Conservation (phyloP, 92 coral and sea anemone genomes). For the Zoanthus gigantus region DNA sequence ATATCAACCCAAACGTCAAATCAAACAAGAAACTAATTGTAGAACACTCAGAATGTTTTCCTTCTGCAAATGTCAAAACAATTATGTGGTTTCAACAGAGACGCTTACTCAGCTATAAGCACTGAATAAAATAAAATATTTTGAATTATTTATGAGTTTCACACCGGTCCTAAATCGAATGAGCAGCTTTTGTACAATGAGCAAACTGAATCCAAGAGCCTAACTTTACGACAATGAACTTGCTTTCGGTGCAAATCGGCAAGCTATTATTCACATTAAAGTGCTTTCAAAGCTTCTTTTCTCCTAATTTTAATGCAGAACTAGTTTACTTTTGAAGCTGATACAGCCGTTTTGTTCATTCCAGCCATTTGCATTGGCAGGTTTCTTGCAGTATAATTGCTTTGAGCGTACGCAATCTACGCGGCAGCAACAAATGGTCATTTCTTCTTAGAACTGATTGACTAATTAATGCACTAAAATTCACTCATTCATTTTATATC, state of each 20-base stretch:
- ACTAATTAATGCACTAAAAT: neutral
- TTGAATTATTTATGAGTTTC: slow-evolving; percentile 20
- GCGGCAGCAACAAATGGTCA: too few species aligned
- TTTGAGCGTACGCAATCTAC: too few species aligned
- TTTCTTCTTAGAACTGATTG: neutral
- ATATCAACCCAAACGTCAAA: neutral
- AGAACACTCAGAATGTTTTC: neutral
- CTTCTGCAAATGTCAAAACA: neutral
- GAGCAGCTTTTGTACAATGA: neutral
- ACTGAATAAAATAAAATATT: neutral
- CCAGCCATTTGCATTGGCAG: too few species aligned
- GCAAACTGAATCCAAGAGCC: neutral
- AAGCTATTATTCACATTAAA: neutral
- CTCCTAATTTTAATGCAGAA: too few species aligned
- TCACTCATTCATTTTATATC: neutral
- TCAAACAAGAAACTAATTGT: neutral
- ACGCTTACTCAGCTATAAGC: slow-evolving; percentile 19
- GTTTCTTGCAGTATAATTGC: too few species aligned
- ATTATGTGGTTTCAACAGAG: slow-evolving; percentile 4
- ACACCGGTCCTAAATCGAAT: neutral
- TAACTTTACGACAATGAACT: neutral
- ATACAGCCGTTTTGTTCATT: too few species aligned
- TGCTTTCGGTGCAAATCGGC: neutral
- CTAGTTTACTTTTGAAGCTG: too few species aligned
- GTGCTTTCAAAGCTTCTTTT: too few species aligned